Evolutionary conservation across 2,797 vertebrate genomes (phyloP), one percentile per base, ranked within the genome.

Genomic region (Crenuchus spilurus): DNA sequence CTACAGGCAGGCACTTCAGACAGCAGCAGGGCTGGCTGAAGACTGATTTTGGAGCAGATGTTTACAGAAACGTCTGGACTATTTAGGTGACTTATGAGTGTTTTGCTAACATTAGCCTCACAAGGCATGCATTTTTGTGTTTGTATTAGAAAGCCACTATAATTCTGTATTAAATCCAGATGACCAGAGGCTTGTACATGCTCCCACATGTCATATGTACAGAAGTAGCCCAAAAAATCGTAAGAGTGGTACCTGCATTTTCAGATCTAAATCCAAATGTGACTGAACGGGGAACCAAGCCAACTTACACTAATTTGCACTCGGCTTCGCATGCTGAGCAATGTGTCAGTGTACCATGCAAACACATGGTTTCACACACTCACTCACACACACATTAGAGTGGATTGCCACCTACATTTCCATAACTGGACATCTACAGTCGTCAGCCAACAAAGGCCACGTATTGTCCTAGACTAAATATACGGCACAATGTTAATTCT

Each of bases 291-390:
- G n/a, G 61, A 55, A 73, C 49, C 13, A n/a, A 20, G 35, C 48
- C 65, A 68, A 48, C 44, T 51, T 75, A 26, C 54, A 60, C 54
- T 68, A 51, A 74, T 68, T 74, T 74, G 48, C 64, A 60, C 64
- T 68, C 31, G 20, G 64, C 35, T 31, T 31, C 8, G 6, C 65
- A 42, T 61, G 65, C 65, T 62, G 73, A 14, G 73, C 33, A 61
- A 69, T 52, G 65, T 62, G 57, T 69, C 65, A 62, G 14, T 62
- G 57, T 52, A 60, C 35, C 37, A 69, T 24, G 35, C 28, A 44
- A 35, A 62, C 63, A 74, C 52, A 74, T 57, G 61, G 49, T 10
- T 51, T 22, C 20, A 7, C 24, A 64, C 14, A 48, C 39, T 14
- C 28, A 26, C 61, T 31, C 49, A 57, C 28, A 54, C 58, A 44